These are phyloP conservation scores for Bubalus kerabau DNA, from an alignment of 2,113 vertebrate species.

Conservation along the genomic window DNA sequence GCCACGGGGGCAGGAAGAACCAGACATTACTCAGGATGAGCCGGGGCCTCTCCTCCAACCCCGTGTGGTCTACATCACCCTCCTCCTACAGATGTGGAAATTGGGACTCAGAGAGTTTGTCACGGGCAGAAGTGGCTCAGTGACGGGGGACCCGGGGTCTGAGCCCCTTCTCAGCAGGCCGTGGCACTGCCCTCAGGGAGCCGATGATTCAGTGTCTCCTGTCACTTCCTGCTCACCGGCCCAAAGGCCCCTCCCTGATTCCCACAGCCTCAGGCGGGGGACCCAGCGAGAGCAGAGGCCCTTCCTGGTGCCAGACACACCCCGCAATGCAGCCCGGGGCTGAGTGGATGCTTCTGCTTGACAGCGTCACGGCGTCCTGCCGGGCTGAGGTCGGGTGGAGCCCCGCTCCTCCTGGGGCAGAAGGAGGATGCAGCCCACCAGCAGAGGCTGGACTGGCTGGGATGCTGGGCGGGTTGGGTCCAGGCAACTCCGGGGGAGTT, in stretches of 20 bases:
- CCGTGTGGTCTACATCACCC: not conserved
- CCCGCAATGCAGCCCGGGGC: accelerated
- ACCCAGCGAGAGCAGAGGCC: not conserved
- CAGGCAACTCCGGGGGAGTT: not conserved
- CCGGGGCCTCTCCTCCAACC: not conserved
- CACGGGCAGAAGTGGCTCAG: not conserved
- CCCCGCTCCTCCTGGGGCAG: not conserved
- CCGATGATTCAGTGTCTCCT: not conserved
- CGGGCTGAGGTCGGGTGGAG: not conserved
- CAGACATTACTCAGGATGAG: not conserved
- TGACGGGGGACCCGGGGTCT: not conserved
- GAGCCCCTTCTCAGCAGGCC: not conserved
- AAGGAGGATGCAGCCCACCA: not conserved
- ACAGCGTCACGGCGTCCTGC: not conserved
- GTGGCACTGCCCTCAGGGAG: accelerated
- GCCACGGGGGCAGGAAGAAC: accelerated
- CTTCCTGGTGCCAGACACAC: not conserved
- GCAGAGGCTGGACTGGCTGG: not conserved
- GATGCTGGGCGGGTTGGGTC: not conserved
- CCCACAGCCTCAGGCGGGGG: not conserved
- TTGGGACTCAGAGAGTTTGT: not conserved
- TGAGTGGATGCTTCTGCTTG: not conserved
- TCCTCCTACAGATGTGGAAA: not conserved
- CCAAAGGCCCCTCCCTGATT: not conserved
- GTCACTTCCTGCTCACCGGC: not conserved